Percentiles rank a stretch among this genome's conserved stretches.
These are phyloP conservation scores for Diabrotica balteata DNA, from an alignment of 2,888 invertebrate species.

Conservation along the genomic window DNA sequence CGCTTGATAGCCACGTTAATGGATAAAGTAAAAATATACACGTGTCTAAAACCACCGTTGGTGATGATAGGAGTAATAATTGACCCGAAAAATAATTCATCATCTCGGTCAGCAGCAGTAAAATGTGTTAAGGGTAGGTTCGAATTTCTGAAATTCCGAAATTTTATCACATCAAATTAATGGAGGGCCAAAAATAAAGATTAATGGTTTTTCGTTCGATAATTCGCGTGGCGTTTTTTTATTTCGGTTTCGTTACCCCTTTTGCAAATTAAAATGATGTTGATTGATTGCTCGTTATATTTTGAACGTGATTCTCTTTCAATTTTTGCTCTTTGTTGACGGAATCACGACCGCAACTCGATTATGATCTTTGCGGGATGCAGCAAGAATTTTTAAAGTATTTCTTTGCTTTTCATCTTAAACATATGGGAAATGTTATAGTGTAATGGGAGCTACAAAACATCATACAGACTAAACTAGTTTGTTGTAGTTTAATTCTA, in stretches of 20 bases:
- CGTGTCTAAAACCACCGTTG: background rate
- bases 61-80: slow-evolving; percentile 16
- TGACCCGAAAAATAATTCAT: slow-evolving; percentile 18
- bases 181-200: slow-evolving; percentile 27
- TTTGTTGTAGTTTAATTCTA: no score
- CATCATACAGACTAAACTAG: no score
- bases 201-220: slow-evolving; percentile 26
- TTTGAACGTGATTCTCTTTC: slow-evolving; percentile 13
- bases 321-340: background rate
- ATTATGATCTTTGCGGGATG: no score
- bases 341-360: slow-evolving; percentile 3
- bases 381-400: no score
- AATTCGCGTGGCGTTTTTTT: slow-evolving; percentile 22
- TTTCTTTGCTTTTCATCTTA: no score
- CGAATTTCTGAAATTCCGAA: slow-evolving; percentile 4
- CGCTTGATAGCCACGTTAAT: no score
- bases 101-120: slow-evolving; percentile 8
- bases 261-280: slow-evolving; percentile 28
- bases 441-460: no score
- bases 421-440: no score
- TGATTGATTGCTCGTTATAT: slow-evolving; percentile 26
- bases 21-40: slow-evolving; percentile 4
- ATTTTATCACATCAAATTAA: slow-evolving; percentile 29
- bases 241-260: slow-evolving; percentile 23
- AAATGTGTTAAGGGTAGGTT: background rate